Conservation (phyloP, 2,888 invertebrate species). For the Eurytoma californica region DNA sequence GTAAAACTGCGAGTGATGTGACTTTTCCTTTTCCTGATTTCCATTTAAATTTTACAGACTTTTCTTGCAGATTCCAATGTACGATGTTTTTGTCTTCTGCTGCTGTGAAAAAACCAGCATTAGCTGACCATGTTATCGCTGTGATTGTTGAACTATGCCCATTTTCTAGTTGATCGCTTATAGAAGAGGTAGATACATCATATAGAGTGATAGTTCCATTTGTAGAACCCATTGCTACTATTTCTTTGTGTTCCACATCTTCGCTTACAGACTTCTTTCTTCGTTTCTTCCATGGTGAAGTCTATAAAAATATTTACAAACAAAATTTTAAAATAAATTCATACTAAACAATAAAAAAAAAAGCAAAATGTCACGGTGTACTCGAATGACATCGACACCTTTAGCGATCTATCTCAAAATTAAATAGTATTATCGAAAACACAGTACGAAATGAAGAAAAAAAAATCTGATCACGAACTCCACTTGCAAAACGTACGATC, state of each 20-base stretch:
- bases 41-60: slow-evolving; percentile 78
- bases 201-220: slow-evolving; percentile 85
- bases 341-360: slow-evolving; percentile 18
- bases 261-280: slow-evolving; percentile 73
- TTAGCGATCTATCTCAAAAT: too few species aligned
- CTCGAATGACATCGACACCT: too few species aligned
- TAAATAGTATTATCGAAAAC: too few species aligned
- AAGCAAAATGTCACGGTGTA: not conserved
- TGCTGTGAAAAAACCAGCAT: slow-evolving; percentile 77
- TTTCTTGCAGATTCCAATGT: slow-evolving; percentile 76
- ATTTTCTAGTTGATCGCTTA: slow-evolving; percentile 70
- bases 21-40: slow-evolving; percentile 80
- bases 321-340: not conserved
- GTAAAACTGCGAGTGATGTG: slow-evolving; percentile 72
- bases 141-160: slow-evolving; percentile 77
- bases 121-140: slow-evolving; percentile 77
- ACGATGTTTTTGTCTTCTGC: slow-evolving; percentile 78
- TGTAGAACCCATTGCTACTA: slow-evolving; percentile 84
- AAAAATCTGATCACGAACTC: too few species aligned
- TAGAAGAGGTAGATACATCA: slow-evolving; percentile 75
- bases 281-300: slow-evolving; percentile 76
- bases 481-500: not conserved
- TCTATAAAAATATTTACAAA: slow-evolving; percentile 67
- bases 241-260: slow-evolving; percentile 71
- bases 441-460: too few species aligned